Percentiles rank a stretch among this genome's conserved stretches.
These are phyloP conservation scores for Tenodera sinensis DNA, from an alignment of 2,888 invertebrate species.

Conservation along the genomic window DNA sequence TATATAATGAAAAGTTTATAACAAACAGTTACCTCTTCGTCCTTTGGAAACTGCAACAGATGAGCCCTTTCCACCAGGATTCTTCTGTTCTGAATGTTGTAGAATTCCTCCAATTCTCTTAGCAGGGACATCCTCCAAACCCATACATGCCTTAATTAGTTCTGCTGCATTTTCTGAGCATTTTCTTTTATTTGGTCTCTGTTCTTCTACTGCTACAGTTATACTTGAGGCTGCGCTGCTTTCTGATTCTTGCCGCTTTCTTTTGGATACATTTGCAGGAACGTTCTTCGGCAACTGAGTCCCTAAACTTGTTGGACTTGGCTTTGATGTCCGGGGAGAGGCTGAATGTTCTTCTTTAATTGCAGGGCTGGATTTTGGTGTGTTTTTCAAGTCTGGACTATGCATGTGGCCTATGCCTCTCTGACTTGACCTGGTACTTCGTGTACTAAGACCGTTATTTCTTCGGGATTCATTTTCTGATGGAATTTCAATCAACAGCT, in stretches of 20 bases:
- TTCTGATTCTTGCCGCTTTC: conserved; percentile 77
- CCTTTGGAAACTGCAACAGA: neutral
- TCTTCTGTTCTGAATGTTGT: conserved; percentile 14
- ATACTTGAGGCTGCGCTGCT: conserved; percentile 53
- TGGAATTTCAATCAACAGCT: conserved; percentile 82
- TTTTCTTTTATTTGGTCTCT: conserved; percentile 55
- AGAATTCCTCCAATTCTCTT: conserved; percentile 18
- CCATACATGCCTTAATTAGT: conserved; percentile 55
- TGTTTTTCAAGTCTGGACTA: conserved; percentile 18
- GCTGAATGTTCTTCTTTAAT: conserved; percentile 20
- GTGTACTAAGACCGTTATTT: conserved; percentile 39
- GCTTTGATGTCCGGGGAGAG: conserved; percentile 25
- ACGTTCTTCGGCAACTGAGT: conserved; percentile 27
- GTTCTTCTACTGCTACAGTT: conserved; percentile 39
- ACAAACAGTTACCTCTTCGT: conserved; percentile 25
- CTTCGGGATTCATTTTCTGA: conserved; percentile 46
- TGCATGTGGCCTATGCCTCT: neutral
- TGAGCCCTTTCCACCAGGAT: neutral
- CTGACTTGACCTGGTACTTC: conserved; percentile 40
- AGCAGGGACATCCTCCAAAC: conserved; percentile 44
- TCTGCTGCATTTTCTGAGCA: conserved; percentile 60
- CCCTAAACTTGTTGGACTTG: conserved; percentile 37
- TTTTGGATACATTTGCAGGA: conserved; percentile 46
- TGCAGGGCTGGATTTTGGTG: conserved; percentile 11
- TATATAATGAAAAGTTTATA: neutral